Conservation (phyloP, 2,888 invertebrate species). For the Andrena marginata region DNA sequence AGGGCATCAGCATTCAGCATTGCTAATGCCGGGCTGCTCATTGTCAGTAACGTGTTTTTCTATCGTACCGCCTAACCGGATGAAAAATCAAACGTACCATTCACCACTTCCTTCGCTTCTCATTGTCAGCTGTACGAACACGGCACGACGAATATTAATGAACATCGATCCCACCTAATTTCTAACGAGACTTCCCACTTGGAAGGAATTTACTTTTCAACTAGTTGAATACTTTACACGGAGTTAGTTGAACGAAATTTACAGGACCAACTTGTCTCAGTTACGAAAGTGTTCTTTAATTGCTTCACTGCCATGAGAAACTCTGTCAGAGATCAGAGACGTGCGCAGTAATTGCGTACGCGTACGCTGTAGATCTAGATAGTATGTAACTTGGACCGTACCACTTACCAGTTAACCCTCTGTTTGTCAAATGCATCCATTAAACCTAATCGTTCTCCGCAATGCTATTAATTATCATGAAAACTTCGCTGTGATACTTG, state of each 20-base stretch:
- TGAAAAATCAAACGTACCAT: constrained; percentile 58
- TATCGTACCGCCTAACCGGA: constrained; percentile 14
- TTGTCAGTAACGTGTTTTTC: constrained; percentile 65
- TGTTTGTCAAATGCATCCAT: constrained; percentile 24
- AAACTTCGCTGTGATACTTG: neutral
- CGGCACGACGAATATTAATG: constrained; percentile 16
- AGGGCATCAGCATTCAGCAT: constrained; percentile 80
- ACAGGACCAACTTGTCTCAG: neutral
- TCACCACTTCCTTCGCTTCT: constrained; percentile 8
- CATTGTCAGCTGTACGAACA: neutral
- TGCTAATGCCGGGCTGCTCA: constrained; percentile 75
- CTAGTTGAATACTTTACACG: neutral
- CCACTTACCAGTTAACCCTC: constrained; percentile 30
- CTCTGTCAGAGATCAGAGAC: neutral
- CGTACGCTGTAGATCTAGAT: constrained; percentile 1
- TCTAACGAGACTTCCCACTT: constrained; percentile 1
- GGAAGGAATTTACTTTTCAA: neutral
- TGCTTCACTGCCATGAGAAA: neutral
- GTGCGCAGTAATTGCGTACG: constrained; percentile 4
- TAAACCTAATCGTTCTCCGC: constrained; percentile 22
- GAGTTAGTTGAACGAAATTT: neutral
- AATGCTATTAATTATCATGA: constrained; percentile 16
- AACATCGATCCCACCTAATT: constrained; percentile 1
- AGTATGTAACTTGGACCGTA: neutral
- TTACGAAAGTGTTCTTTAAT: neutral